Percentiles rank a stretch among this genome's conserved stretches.
These are phyloP conservation scores for Stichodactyla helianthus DNA, from an alignment of 64 coral and sea anemone species.

Conservation along the genomic window DNA sequence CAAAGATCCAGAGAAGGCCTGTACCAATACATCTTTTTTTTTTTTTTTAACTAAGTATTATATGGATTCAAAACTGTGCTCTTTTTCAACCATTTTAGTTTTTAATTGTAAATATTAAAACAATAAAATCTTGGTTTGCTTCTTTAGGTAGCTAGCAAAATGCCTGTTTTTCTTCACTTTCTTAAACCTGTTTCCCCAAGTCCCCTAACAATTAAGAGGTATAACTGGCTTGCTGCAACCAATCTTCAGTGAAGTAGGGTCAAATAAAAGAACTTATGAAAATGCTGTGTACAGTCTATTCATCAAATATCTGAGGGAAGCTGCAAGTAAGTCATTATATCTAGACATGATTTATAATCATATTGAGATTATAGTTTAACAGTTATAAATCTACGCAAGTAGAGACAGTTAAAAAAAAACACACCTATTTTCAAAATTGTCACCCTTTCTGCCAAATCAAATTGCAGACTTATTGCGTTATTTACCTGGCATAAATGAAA, in stretches of 20 bases:
- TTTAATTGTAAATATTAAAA: slow-evolving; percentile 25
- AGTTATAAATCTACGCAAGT: no score
- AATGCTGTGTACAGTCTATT: slow-evolving; percentile 24
- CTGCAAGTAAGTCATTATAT: slow-evolving; percentile 16
- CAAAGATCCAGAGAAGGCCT: not conserved
- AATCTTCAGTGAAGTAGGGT: slow-evolving; percentile 40
- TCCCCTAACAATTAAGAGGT: slow-evolving; percentile 5
- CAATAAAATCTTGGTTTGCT: slow-evolving; percentile 1
- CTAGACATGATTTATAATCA: not conserved
- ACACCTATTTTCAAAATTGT: no score
- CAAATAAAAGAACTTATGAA: slow-evolving; percentile 35
- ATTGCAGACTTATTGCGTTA: no score
- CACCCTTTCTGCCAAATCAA: no score
- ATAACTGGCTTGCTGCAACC: slow-evolving; percentile 17
- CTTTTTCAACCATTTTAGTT: not conserved
- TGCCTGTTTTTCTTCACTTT: slow-evolving; percentile 29
- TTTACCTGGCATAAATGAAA: no score
- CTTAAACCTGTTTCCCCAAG: slow-evolving; percentile 1
- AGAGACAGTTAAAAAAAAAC: no score
- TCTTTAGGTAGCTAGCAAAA: slow-evolving; percentile 25
- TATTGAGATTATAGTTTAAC: no score
- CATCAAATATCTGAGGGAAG: slow-evolving; percentile 37
- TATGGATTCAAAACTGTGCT: slow-evolving; percentile 13
- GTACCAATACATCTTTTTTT: not conserved
- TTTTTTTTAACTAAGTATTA: slow-evolving; percentile 5